Evolutionary conservation across 2,888 invertebrate genomes (phyloP).

Genomic region (Drosophila histrio): DNA sequence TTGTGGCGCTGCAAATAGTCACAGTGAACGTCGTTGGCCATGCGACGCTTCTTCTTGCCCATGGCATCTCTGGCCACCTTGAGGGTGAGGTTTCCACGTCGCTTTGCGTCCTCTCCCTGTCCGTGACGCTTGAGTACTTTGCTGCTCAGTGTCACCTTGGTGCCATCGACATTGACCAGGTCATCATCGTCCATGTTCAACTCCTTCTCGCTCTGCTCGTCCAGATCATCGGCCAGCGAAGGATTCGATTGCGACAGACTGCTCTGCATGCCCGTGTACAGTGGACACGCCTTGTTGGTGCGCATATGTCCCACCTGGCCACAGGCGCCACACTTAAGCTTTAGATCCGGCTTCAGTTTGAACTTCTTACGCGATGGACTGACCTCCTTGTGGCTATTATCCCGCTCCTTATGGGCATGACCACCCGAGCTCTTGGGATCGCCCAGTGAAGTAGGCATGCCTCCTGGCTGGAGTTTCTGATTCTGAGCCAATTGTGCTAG

Average conservation of each 20-base stretch:
- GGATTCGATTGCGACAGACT: conserved; percentile 87
- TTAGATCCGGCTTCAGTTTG: conserved; percentile 94
- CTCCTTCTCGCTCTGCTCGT: conserved; percentile 91
- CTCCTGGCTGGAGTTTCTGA: conserved; percentile 83
- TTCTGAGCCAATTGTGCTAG: conserved; percentile 85
- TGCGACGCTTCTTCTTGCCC: conserved; percentile 88
- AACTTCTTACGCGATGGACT: conserved; percentile 91
- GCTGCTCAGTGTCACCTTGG: conserved; percentile 95
- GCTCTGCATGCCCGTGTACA: conserved; percentile 90
- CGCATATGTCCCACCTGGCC: conserved; percentile 88
- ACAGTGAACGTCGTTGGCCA: conserved; percentile 89
- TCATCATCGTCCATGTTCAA: conserved; percentile 90
- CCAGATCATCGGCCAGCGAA: conserved; percentile 92
- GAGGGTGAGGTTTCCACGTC: conserved; percentile 88
- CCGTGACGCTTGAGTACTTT: conserved; percentile 92
- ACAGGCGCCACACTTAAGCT: conserved; percentile 98
- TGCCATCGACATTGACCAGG: conserved; percentile 96
- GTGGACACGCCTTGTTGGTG: conserved; percentile 98
- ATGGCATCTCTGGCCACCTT: conserved; percentile 91
- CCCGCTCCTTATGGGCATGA: conserved; percentile 80
- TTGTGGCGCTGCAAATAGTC: conserved; percentile 94
- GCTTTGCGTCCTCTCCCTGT: conserved; percentile 90
- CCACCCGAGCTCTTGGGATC: conserved; percentile 83
- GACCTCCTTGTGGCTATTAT: conserved; percentile 84
- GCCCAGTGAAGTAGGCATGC: conserved; percentile 83